Base-by-base conservation (phyloP, 1,140 invertebrate genomes). In the Ephestia elutella region DNA sequence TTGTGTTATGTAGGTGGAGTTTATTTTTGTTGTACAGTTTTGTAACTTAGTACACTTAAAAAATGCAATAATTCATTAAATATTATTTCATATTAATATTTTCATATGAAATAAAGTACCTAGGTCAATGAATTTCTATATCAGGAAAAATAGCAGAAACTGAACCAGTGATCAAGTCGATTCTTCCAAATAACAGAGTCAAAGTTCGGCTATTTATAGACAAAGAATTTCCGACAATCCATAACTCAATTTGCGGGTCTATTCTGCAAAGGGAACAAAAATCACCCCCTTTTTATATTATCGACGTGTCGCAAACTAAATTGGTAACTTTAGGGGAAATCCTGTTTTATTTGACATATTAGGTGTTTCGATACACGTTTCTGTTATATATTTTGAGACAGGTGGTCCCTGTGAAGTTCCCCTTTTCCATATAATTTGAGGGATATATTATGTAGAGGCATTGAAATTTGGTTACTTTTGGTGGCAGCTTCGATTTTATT, bases 301-400 rank as follows among this genome's bases (percentile, higher is more conserved):
- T 76, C 73, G 73, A 76, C 78, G 73, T 72, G 78, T 78, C 72
- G 71, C 70, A 60, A 72, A 75, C 77, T 72, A 81, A 85, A 82
- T 82, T 82, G 77, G 70, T 68, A 70, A 66, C 73, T 73, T 68
- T 62, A 68, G 71, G 68, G 65, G 66, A 68, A 78, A 78, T 80
- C 68, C 59, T 65, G 62, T 71, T 78, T 75, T 73, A 79, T 84
- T 80, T 77, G 74, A 80, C 74, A 75, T 60, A 68, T 80, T 71
- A 73, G 60, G 65, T 60, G 60, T 73, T 71, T 66, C 60, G 49
- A 56, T 44, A 64, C 61, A 60, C 59, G 60, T 21, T 57, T 59
- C 66, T 30, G 60, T 68, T 59, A 54, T 65, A 62, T 66, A 54
- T 56, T 49, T 35, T 48, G 62, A 57, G 57, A 65, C 65, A 71